Evolutionary conservation across 2,797 vertebrate genomes (phyloP).

Genomic region (Pagetopsis macropterus): DNA sequence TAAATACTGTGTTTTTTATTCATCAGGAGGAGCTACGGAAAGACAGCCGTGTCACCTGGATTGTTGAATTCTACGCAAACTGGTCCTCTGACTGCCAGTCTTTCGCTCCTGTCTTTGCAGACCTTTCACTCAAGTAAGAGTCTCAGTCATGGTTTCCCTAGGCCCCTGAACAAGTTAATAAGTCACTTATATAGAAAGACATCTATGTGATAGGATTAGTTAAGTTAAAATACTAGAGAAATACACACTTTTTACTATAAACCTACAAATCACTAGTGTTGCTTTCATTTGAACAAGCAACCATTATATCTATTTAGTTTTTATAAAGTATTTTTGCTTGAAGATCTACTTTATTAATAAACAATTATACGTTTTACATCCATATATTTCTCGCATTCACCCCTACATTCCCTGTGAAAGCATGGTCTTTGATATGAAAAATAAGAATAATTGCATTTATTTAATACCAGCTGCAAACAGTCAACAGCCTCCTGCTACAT

Average conservation of each 20-base stretch:
- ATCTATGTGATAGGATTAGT: background rate
- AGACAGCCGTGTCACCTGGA: constrained; percentile 90
- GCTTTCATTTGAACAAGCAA: background rate
- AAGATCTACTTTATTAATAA: background rate
- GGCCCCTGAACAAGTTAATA: background rate
- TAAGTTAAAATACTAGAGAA: background rate
- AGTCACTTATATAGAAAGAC: background rate
- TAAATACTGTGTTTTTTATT: constrained; percentile 9
- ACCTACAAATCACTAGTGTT: background rate
- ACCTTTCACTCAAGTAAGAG: constrained; percentile 95
- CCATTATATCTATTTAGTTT: background rate
- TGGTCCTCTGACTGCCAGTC: constrained; percentile 98
- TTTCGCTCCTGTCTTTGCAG: constrained; percentile 92
- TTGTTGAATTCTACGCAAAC: constrained; percentile 96
- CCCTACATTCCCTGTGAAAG: background rate
- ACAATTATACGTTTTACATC: background rate
- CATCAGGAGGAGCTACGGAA: constrained; percentile 90
- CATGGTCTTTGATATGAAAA: background rate
- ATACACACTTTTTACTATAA: background rate
- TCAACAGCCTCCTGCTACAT: background rate
- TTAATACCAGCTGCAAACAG: background rate
- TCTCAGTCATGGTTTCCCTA: background rate
- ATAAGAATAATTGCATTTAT: background rate
- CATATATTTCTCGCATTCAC: background rate
- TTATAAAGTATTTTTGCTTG: background rate